Conservation (phyloP, 2,888 invertebrate species). For the Drosophila quasianomalipes region DNA sequence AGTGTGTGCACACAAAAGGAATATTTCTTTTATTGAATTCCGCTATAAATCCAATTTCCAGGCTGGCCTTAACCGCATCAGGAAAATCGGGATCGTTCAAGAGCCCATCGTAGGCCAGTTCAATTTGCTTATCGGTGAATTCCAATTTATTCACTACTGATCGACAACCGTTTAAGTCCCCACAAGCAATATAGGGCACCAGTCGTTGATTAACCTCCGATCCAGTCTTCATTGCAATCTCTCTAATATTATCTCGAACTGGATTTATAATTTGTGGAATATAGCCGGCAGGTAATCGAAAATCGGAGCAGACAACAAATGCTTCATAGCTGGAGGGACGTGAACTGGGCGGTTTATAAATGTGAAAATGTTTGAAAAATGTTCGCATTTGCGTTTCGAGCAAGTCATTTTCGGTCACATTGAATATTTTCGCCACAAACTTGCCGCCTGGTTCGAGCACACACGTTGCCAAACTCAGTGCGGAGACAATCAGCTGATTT, state of each 20-base stretch:
- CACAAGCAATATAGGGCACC: slow-evolving; percentile 97
- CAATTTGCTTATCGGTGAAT: slow-evolving; percentile 12
- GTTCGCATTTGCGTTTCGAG: slow-evolving; percentile 95
- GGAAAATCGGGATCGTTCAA: slow-evolving; percentile 43
- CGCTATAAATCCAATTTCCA: slow-evolving; percentile 16
- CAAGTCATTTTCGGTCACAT: slow-evolving; percentile 96
- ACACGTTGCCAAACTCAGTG: slow-evolving; percentile 97
- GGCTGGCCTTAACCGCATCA: slow-evolving; percentile 26
- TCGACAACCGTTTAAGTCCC: slow-evolving; percentile 88
- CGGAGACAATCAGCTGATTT: slow-evolving; percentile 96
- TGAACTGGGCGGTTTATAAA: slow-evolving; percentile 97
- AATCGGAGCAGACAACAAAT: slow-evolving; percentile 97
- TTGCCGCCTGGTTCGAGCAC: slow-evolving; percentile 94
- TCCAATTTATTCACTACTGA: slow-evolving; percentile 87
- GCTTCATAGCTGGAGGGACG: slow-evolving; percentile 99
- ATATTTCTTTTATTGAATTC: slow-evolving; percentile 15
- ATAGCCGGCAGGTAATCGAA: slow-evolving; percentile 93
- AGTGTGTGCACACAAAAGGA: background rate
- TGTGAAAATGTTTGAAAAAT: slow-evolving; percentile 95
- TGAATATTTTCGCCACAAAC: slow-evolving; percentile 99
- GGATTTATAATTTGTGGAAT: slow-evolving; percentile 91
- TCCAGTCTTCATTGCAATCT: slow-evolving; percentile 90
- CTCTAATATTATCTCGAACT: slow-evolving; percentile 90
- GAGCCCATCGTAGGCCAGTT: slow-evolving; percentile 47
- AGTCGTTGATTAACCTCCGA: slow-evolving; percentile 91